Conservation (phyloP, 2,113 vertebrate species). For the Tringa solitaria region DNA sequence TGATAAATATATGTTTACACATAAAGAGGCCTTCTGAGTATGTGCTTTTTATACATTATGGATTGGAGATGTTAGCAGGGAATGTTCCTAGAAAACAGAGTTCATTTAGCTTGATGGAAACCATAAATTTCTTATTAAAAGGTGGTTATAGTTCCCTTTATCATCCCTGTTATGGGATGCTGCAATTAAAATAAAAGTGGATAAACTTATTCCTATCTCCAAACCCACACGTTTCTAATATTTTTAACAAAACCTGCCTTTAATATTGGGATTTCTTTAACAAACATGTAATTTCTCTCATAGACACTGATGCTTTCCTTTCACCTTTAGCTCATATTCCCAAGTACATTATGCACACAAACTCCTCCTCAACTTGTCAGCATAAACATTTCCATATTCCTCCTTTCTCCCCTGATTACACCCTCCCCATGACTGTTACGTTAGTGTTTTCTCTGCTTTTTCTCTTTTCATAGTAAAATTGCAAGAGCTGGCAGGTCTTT, state of each 20-base stretch:
- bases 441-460: neutral
- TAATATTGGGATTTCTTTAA: neutral
- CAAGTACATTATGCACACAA: neutral
- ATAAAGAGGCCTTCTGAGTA: neutral
- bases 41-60: neutral
- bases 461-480: neutral
- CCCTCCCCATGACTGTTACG: neutral
- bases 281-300: neutral
- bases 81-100: neutral
- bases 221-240: neutral
- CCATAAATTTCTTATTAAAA: neutral
- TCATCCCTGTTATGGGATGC: neutral
- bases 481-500: neutral
- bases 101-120: neutral
- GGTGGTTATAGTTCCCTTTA: neutral
- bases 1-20: neutral
- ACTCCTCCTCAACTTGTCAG: neutral
- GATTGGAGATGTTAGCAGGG: accelerated
- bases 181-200: neutral
- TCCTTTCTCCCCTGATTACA: neutral
- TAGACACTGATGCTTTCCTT: neutral
- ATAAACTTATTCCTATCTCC: neutral
- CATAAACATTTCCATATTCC: neutral
- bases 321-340: neutral
- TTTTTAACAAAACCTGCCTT: neutral